phyloP scores from a whole-genome alignment of 2,888 invertebrate species.

The Stratiomys singularior region DNA sequence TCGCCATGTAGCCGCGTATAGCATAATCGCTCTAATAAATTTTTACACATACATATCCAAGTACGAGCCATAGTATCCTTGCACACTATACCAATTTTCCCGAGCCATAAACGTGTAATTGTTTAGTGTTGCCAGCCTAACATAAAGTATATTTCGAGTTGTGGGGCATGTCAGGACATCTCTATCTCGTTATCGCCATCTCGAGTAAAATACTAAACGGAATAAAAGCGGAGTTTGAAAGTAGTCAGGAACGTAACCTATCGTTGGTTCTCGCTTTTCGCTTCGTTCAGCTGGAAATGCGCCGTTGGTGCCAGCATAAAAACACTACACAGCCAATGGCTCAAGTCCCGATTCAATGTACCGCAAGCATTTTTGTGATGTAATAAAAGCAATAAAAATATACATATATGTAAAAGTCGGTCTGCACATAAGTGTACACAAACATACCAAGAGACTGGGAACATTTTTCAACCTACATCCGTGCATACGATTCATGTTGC shows the following conservation, averaged over 20 bases:
- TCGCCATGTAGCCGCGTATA: background rate
- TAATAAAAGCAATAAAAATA: constrained; percentile 37
- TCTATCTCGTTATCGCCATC: constrained; percentile 4
- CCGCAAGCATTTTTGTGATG: constrained; percentile 10
- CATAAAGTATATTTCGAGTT: background rate
- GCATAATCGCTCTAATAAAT: constrained; percentile 25
- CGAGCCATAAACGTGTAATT: background rate
- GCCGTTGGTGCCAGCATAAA: constrained; percentile 40
- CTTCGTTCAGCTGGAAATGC: constrained; percentile 48
- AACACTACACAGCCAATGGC: constrained; percentile 15
- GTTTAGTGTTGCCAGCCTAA: constrained; percentile 22
- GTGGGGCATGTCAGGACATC: background rate
- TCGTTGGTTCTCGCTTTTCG: constrained; percentile 44
- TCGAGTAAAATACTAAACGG: constrained; percentile 2
- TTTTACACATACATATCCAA: background rate
- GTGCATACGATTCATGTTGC: too few relatives aligned
- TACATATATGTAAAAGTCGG: background rate
- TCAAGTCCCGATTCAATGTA: constrained; percentile 31
- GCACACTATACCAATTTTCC: too few relatives aligned
- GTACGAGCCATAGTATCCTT: background rate
- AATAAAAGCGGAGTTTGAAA: constrained; percentile 9
- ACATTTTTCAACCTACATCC: too few relatives aligned
- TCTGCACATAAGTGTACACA: background rate
- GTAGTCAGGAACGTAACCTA: constrained; percentile 7
- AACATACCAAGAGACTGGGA: too few relatives aligned